These are phyloP conservation scores for Drosophila hawaiiensis DNA, from an alignment of 2,888 invertebrate genomes.

Conservation along the genomic window DNA sequence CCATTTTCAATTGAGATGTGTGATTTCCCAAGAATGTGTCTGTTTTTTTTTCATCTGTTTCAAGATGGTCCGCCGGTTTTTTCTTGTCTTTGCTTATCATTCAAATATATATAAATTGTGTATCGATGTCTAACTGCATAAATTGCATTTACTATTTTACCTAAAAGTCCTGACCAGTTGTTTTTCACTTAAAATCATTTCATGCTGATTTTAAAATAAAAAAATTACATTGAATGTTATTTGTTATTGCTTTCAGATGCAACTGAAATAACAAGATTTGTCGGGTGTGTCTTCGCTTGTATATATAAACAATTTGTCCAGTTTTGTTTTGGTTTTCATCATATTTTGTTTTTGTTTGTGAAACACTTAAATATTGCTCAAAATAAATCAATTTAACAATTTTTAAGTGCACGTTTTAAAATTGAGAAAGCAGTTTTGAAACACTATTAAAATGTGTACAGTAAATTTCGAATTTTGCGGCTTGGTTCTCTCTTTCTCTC, in stretches of 20 bases:
- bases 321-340: slow-evolving; percentile 21
- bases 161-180: slow-evolving; percentile 44
- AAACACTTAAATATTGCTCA: slow-evolving; percentile 53
- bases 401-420: slow-evolving; percentile 56
- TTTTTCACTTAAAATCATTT: slow-evolving; percentile 51
- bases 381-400: slow-evolving; percentile 51
- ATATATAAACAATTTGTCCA: slow-evolving; percentile 44
- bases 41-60: slow-evolving; percentile 48
- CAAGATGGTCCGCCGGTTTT: slow-evolving; percentile 45
- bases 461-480: slow-evolving; percentile 60
- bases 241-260: slow-evolving; percentile 28
- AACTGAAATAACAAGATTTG: slow-evolving; percentile 39
- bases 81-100: slow-evolving; percentile 16
- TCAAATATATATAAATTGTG: slow-evolving; percentile 35
- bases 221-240: slow-evolving; percentile 39
- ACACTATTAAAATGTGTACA: slow-evolving; percentile 51
- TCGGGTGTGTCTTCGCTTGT: slow-evolving; percentile 3
- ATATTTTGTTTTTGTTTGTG: slow-evolving; percentile 31
- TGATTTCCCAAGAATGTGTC: slow-evolving; percentile 35
- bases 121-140: slow-evolving; percentile 50
- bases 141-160: slow-evolving; percentile 46
- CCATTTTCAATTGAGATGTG: slow-evolving; percentile 36
- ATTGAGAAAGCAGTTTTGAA: slow-evolving; percentile 29
- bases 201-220: slow-evolving; percentile 44
- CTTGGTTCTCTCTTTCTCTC: slow-evolving; percentile 42